phyloP scores from a whole-genome alignment of 2,113 vertebrate genomes.

The Dissostichus mawsoni region DNA sequence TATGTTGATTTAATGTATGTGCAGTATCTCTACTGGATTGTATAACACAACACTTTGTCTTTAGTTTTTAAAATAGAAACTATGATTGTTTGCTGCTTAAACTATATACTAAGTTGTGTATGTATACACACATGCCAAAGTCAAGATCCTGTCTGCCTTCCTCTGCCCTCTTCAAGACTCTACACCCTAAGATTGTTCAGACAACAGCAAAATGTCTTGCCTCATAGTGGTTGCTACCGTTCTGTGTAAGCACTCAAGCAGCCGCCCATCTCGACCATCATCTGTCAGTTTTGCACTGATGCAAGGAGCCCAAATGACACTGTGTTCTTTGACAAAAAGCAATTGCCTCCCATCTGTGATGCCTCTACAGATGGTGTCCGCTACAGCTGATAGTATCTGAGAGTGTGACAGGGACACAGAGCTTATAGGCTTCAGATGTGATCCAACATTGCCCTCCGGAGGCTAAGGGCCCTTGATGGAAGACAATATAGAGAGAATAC shows the following conservation, averaged over 20 bases:
- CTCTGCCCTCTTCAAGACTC: no score
- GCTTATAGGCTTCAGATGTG: slow-evolving; percentile 31
- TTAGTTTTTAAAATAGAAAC: neutral
- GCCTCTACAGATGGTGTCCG: slow-evolving; percentile 18
- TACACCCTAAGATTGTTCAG: slow-evolving; percentile 5
- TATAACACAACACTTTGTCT: neutral
- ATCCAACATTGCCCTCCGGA: slow-evolving; percentile 9
- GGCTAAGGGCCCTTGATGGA: neutral
- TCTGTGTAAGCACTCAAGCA: slow-evolving; percentile 12
- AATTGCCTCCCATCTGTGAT: slow-evolving; percentile 6
- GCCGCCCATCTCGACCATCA: neutral
- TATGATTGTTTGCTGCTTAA: neutral
- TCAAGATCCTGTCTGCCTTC: neutral
- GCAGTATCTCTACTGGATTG: slow-evolving; percentile 15
- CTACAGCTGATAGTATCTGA: slow-evolving; percentile 9
- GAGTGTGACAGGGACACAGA: slow-evolving; percentile 20
- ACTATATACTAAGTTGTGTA: neutral
- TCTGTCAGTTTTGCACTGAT: slow-evolving; percentile 1
- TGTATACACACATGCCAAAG: neutral
- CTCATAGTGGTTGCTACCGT: neutral
- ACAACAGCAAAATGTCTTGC: slow-evolving; percentile 20
- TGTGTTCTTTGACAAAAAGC: slow-evolving; percentile 15
- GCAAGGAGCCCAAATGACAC: slow-evolving; percentile 1
- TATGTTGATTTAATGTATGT: slow-evolving; percentile 12
- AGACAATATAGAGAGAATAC: slow-evolving; percentile 6